These are phyloP conservation scores for Podarcis cretensis DNA, from an alignment of 2,113 vertebrate genomes.

Conservation along the genomic window DNA sequence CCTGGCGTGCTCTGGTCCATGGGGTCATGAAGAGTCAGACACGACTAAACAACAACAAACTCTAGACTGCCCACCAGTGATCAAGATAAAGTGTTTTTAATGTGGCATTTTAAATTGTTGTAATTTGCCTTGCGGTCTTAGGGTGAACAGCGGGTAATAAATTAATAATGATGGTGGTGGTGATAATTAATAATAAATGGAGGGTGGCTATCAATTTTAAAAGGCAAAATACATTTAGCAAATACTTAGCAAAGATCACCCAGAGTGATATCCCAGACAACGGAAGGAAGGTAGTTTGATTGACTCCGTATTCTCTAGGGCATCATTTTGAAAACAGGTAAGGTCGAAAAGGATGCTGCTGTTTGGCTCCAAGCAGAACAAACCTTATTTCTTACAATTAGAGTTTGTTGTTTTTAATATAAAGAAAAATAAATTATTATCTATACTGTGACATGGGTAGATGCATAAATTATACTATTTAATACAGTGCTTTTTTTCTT, in stretches of 20 bases:
- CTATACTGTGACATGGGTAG: background rate
- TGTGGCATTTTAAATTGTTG: too few species aligned
- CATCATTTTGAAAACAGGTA: background rate
- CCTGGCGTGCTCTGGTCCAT: too few species aligned
- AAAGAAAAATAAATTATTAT: background rate
- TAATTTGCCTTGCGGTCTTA: too few species aligned
- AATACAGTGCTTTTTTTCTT: too few species aligned
- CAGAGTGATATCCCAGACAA: background rate
- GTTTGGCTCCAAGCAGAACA: background rate
- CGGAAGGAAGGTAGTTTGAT: background rate
- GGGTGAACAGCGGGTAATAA: too few species aligned
- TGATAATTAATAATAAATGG: too few species aligned
- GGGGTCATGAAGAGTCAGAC: too few species aligned
- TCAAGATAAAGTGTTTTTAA: too few species aligned
- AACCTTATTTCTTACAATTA: background rate
- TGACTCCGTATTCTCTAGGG: background rate
- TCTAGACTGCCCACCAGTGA: too few species aligned
- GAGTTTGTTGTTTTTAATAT: background rate
- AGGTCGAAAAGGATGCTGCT: background rate
- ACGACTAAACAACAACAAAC: too few species aligned
- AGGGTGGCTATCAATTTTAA: background rate
- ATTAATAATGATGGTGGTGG: too few species aligned
- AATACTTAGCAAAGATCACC: background rate
- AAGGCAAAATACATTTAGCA: background rate
- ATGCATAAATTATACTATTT: background rate